phyloP scores from a whole-genome alignment of 2,888 invertebrate species.

The Philhelius pedissequus region DNA sequence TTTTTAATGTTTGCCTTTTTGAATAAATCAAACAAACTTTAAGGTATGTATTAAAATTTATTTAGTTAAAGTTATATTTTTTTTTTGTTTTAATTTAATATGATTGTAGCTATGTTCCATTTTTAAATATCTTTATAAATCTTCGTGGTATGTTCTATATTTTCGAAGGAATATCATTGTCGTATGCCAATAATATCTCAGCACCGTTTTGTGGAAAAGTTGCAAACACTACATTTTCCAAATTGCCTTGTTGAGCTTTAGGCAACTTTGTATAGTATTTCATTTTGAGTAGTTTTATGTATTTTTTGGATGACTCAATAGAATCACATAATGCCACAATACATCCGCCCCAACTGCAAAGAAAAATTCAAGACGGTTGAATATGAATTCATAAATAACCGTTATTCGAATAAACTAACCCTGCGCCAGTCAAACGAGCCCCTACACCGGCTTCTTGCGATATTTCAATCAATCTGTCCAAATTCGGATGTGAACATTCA shows the following conservation, averaged over 20 bases:
- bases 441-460: conserved; percentile 86
- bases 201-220: conserved; percentile 80
- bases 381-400: background rate
- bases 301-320: conserved; percentile 83
- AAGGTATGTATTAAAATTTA: no score
- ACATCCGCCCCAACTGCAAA: conserved; percentile 96
- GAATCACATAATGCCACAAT: conserved; percentile 85
- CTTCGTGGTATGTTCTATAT: background rate
- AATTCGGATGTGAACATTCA: conserved; percentile 94
- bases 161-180: conserved; percentile 5
- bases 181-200: conserved; percentile 71
- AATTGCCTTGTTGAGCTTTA: conserved; percentile 79
- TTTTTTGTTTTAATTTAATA: no score
- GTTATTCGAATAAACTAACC: conserved; percentile 79
- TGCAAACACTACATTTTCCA: conserved; percentile 84
- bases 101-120: no score
- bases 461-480: conserved; percentile 89
- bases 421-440: conserved; percentile 97
- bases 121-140: conserved; percentile 25
- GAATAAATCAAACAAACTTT: no score
- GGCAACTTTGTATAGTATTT: conserved; percentile 84
- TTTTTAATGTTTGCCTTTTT: no score
- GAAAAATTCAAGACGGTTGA: conserved; percentile 46
- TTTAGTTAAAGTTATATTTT: no score
- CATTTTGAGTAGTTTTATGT: conserved; percentile 84